phyloP scores from a whole-genome alignment of 2,888 invertebrate genomes.

The Netelia fuscicornis region DNA sequence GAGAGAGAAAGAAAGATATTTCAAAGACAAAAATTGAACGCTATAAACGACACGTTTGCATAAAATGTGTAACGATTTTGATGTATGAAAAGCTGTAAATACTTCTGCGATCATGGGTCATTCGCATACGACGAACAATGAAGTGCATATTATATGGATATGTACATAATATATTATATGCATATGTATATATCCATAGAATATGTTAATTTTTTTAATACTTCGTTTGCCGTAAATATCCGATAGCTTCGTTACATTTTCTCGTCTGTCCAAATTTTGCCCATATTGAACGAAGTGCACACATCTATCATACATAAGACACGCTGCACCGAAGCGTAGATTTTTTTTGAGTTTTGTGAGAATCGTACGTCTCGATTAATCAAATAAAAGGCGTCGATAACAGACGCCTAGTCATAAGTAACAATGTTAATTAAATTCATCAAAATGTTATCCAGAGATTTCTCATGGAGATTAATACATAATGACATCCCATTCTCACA shows the following conservation, averaged over 20 bases:
- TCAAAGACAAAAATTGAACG: not conserved
- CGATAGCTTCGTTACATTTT: constrained; percentile 40
- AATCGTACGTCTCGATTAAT: constrained; percentile 47
- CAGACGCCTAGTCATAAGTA: not conserved
- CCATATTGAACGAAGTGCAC: constrained; percentile 53
- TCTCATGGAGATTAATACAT: not conserved
- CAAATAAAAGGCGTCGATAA: not conserved
- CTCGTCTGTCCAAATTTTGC: constrained; percentile 32
- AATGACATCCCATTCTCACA: constrained; percentile 66
- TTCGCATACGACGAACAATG: not conserved
- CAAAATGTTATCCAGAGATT: not conserved
- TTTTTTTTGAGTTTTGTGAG: constrained; percentile 67
- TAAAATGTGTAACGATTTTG: constrained; percentile 60
- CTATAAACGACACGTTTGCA: constrained; percentile 34
- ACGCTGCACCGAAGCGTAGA: constrained; percentile 62
- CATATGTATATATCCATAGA: constrained; percentile 10
- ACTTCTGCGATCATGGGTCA: constrained; percentile 56
- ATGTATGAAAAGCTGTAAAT: constrained; percentile 66
- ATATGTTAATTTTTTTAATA: constrained; percentile 48
- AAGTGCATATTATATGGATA: too few species aligned
- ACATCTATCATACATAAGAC: constrained; percentile 61
- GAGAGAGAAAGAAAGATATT: constrained; percentile 13
- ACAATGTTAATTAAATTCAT: not conserved
- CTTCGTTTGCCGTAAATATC: constrained; percentile 47
- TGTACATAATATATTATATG: too few species aligned